phyloP scores from a whole-genome alignment of 2,888 invertebrate genomes.

The Spodoptera picta region DNA sequence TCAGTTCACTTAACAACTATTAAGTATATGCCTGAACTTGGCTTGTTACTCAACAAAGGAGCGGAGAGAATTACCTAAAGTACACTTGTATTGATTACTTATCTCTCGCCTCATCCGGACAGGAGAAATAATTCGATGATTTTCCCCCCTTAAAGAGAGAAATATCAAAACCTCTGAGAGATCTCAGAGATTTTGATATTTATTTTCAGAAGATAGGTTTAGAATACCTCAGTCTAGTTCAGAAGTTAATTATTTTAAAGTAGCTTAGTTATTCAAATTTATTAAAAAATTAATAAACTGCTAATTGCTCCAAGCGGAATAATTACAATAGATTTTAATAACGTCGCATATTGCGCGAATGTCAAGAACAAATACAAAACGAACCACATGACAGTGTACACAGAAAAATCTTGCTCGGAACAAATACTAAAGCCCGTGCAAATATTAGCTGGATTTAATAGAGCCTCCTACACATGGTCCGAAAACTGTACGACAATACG shows the following conservation, averaged over 20 bases:
- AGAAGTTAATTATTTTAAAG: too few species aligned
- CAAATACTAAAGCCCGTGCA: slow-evolving; percentile 22
- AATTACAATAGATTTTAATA: slow-evolving; percentile 1
- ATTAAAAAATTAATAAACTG: too few species aligned
- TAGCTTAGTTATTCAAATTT: too few species aligned
- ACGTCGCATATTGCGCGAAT: neutral
- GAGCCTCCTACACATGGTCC: neutral
- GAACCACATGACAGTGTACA: neutral
- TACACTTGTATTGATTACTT: slow-evolving; percentile 8
- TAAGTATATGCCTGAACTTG: slow-evolving; percentile 22
- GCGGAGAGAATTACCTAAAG: slow-evolving; percentile 19
- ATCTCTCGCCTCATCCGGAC: too few species aligned
- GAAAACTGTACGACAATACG: neutral
- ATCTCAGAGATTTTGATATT: too few species aligned
- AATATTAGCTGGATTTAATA: slow-evolving; percentile 26
- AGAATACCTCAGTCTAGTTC: too few species aligned
- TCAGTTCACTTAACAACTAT: slow-evolving; percentile 23
- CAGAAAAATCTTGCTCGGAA: slow-evolving; percentile 5
- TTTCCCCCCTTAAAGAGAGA: too few species aligned
- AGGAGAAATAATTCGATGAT: too few species aligned
- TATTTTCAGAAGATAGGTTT: too few species aligned
- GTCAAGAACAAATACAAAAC: too few species aligned
- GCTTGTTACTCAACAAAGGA: slow-evolving; percentile 21
- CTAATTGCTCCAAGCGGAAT: too few species aligned
- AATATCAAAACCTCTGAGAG: too few species aligned